Evolutionary conservation across 2,888 invertebrate genomes (phyloP), one percentile per base, ranked within the genome.

Genomic region (Acleris emargana): DNA sequence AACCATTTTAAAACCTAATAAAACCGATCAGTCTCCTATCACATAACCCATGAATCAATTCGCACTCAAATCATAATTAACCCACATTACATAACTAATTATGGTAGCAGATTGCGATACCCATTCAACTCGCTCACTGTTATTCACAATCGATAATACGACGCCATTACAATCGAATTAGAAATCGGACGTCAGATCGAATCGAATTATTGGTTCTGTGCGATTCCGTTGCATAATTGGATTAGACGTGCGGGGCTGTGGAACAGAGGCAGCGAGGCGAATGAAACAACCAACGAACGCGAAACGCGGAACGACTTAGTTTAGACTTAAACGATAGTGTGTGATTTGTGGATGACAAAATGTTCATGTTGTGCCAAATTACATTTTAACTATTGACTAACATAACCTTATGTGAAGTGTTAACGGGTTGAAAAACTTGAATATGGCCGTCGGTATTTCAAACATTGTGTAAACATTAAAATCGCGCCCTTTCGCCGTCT

Each of bases 81-180:
- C 58, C 22, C 47, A 9, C 47, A 54, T 64, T 64, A 59, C 42
- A 28, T 59, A 64, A 59, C 6, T 18, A 58, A 50, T 53, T 62
- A 67, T 58, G 64, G 60, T 64, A 68, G 62, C 47, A 47, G 60
- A 64, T 69, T 71, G 64, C 71, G 62, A 67, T 68, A 68, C 64
- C 64, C 69, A 69, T 70, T 69, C 70, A 71, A 66, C 68, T 71
- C 71, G 51, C 45, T 63, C 64, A 59, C 71, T 76, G 80, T 83
- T 80, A 78, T 79, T 66, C 82, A 79, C 79, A 80, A 80, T 81
- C 78, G 80, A 78, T 81, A 78, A 64, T 61, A 61, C 60, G 58
- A 58, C 71, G 74, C 76, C 76, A 79, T 81, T 78, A 79, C 79
- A 81, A 81, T 82, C 81, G 84, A 81, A 86, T 83, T 85, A 84